Percentiles rank a stretch among this genome's conserved stretches.
Conservation (phyloP, 2,797 vertebrate species). For the Tinamus major region DNA sequence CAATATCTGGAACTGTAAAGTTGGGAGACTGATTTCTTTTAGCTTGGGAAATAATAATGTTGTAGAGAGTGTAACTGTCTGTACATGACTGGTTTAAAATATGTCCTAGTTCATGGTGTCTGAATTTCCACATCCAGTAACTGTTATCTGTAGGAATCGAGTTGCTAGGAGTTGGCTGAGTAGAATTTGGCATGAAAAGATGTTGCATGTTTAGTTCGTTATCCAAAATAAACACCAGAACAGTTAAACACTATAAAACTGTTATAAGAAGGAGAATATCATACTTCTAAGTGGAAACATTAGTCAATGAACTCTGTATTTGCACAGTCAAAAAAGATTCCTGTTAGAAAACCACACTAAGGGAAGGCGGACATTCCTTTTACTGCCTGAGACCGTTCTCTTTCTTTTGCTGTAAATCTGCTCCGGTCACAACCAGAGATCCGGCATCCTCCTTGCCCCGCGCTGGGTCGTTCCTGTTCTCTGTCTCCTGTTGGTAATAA, state of each 20-base stretch:
- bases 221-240: background rate
- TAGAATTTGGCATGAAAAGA: background rate
- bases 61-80: background rate
- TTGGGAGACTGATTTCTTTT: background rate
- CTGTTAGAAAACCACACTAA: background rate
- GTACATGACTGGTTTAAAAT: background rate
- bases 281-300: background rate
- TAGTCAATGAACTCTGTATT: background rate
- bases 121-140: background rate
- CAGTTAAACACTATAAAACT: background rate
- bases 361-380: constrained; percentile 12
- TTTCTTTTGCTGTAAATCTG: constrained; percentile 34
- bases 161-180: background rate
- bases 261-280: background rate
- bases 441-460: constrained; percentile 2
- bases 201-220: background rate
- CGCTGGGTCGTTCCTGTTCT: constrained; percentile 13
- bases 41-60: background rate
- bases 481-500: background rate
- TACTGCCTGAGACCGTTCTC: background rate
- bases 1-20: background rate
- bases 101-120: background rate
- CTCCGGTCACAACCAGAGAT: background rate
- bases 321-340: background rate
- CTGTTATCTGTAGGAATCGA: background rate